Base-by-base conservation (phyloP, 2,113 vertebrate genomes). In the Python bivittatus region DNA sequence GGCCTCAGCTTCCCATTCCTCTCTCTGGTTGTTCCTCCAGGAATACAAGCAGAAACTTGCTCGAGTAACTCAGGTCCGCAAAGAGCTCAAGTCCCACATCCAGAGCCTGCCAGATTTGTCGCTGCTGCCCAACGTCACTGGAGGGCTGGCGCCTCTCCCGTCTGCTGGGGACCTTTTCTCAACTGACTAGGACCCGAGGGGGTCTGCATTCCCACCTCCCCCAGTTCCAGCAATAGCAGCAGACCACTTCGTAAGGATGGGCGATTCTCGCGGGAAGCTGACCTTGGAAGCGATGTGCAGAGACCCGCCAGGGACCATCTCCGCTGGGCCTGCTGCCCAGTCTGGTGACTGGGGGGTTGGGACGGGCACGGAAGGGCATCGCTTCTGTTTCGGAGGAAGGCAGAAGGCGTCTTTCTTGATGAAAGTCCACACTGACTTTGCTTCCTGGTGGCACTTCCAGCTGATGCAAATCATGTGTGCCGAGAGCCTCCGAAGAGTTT, bases 21-120 rank as follows among this genome's bases (percentile, higher is more conserved):
- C 95, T 68, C 94, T 64, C 95, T 6, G 48, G 48, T 48, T 48
- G 48, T n/a, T 94, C 29, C 90, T 54, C 85, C 96, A 99, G 99
- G 99, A 99, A 79, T 99, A 99, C 68, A 99, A 99, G 93, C 99
- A 99, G 98, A 99, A 99, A 96, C 98, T 99, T 25, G 99, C 99
- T 4, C 98, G 99, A 56, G 99, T 99, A 83, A 99, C 99, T 89
- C 99, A 99, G 92, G 99, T 99, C 91, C 98, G 99, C 94, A 99
- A 99, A 96, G 99, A 99, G 97, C 98, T 99, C 38, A 99, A 99
- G 94, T 99, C 99, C 29, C 99, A 99, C 96, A 99, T 99, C 97
- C 99, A 99, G 98, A 99, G 99, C 96, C 98, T 99, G 84, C 99
- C 99, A 0, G 99, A 99, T 94, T 98, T 99, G 52, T 99, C 99